Evolutionary conservation across 1,140 invertebrate species (phyloP), one percentile per base, ranked within the genome.

Genomic region (Batillaria attramentaria): DNA sequence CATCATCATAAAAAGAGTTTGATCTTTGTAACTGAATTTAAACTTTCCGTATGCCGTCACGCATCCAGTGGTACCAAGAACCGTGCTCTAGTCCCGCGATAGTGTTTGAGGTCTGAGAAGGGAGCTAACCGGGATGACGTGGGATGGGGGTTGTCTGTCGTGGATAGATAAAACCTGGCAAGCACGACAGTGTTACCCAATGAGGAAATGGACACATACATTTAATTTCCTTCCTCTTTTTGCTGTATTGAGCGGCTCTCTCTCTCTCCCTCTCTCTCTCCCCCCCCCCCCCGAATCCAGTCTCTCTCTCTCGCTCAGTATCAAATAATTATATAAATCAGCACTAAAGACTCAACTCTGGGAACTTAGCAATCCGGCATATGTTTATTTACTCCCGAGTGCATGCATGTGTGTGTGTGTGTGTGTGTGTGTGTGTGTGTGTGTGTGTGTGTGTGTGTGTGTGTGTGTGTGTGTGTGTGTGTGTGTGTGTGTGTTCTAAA

Each of bases 161-260:
- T 24, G 57, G 8, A 6, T 31, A 50, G 46, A 54, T 20, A 24
- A 62, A 62, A 62, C 10, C 10, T 31, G n/a, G 57, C 57, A 31
- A 28, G 57, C 57, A 39, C 54, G 54, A 57, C 54, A 70, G 68
- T 78, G 69, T 78, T 62, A 66, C 20, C 31, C 31, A 41, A 79
- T 46, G 69, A 79, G 78, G 78, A 79, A 79, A 73, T 79, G 62
- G 70, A 66, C 78, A 76, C 35, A 70, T 76, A 76, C 65, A 76
- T 76, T 80, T 80, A 80, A 80, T 76, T 72, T 72, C 70, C 68
- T 72, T 54, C 46, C 16, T 2, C n/a, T 18, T 18, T 54, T 18
- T n/a, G n/a, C 1, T 54, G 16, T 24, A 18, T 24, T 28, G 5
- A 60, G 0, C 8, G 57, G 10, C 24, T 60, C 5, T 8, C 31